Evolutionary conservation across 2,113 vertebrate species (phyloP).

Genomic region (Oophaga pumilio): DNA sequence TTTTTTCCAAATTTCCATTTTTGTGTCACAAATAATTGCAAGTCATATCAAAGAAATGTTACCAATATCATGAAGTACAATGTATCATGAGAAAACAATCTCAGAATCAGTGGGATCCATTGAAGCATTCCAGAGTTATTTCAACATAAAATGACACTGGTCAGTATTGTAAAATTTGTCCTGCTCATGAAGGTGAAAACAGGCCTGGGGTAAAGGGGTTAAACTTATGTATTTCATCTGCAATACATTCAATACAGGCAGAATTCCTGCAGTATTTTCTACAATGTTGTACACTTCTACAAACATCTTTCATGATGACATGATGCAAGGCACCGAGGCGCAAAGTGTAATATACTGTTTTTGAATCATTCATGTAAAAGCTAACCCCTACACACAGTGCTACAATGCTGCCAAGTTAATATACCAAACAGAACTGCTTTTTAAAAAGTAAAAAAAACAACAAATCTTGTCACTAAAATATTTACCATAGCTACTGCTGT

Average conservation of each 20-base stretch:
- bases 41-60: too few relatives aligned
- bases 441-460: background rate
- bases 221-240: background rate
- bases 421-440: background rate
- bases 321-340: background rate
- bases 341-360: background rate
- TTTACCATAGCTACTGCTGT: background rate
- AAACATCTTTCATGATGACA: background rate
- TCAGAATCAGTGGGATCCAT: too few relatives aligned
- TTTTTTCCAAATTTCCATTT: too few relatives aligned
- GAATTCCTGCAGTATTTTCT: background rate
- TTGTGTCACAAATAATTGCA: too few relatives aligned
- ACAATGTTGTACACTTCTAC: background rate
- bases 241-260: background rate
- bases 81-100: too few relatives aligned
- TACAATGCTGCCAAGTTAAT: background rate
- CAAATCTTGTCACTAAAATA: background rate
- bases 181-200: too few relatives aligned
- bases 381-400: background rate
- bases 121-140: too few relatives aligned
- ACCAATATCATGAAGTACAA: too few relatives aligned
- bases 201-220: too few relatives aligned
- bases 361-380: background rate
- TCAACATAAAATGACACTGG: too few relatives aligned
- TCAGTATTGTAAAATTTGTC: too few relatives aligned